Evolutionary conservation across 2,797 vertebrate genomes (phyloP).

Genomic region (Sebastes alutus): DNA sequence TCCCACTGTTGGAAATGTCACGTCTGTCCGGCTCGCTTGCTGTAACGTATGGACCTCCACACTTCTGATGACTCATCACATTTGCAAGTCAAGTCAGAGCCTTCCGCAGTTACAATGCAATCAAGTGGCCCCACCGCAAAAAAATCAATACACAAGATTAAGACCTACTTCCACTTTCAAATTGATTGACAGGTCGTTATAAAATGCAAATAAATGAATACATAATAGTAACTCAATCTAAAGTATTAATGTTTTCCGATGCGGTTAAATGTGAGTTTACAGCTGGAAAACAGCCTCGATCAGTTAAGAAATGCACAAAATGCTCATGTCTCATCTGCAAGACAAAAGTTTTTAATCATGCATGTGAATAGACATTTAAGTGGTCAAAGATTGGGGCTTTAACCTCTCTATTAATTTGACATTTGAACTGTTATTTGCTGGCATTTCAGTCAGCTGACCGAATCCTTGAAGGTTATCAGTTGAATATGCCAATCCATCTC

Average conservation of each 20-base stretch:
- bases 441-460: constrained; percentile 43
- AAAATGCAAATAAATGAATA: neutral
- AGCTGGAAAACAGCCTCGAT: neutral
- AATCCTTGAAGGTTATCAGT: constrained; percentile 24
- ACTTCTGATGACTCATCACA: constrained; percentile 45
- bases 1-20: constrained; percentile 56
- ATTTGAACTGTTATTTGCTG: constrained; percentile 45
- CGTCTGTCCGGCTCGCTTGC: constrained; percentile 16
- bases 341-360: neutral
- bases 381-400: neutral
- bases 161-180: neutral
- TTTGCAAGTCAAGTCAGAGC: constrained; percentile 22
- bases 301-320: neutral
- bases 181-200: neutral
- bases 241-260: neutral
- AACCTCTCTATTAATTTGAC: constrained; percentile 36
- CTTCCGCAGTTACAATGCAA: neutral
- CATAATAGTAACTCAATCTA: neutral
- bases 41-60: constrained; percentile 19
- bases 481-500: constrained; percentile 12
- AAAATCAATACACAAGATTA: neutral
- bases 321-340: neutral
- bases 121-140: neutral
- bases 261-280: neutral
- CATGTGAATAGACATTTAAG: neutral